A percentile compares a stretch with the other conserved stretches of the same genome.
Conservation (phyloP, 2,797 vertebrate species). For the Enteromius anoplus region DNA sequence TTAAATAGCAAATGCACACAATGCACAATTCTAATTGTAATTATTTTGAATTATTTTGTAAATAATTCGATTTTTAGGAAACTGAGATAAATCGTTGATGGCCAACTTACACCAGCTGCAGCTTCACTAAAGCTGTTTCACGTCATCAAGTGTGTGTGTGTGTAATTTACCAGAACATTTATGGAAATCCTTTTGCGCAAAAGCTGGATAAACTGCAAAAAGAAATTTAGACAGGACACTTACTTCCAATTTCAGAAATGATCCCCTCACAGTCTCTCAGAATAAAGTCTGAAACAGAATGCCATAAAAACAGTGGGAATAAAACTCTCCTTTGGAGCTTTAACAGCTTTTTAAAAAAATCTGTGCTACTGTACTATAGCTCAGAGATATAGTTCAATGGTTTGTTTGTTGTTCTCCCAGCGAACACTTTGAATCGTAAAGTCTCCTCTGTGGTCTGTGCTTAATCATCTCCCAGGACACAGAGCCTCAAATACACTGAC, state of each 20-base stretch:
- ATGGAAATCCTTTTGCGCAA: constrained; percentile 9
- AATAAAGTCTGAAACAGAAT: neutral
- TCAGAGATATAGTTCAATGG: neutral
- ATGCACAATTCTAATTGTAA: neutral
- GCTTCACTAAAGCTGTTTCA: neutral
- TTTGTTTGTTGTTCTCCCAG: constrained; percentile 20
- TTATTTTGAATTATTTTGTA: too few relatives aligned
- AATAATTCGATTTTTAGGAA: neutral
- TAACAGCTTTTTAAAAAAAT: neutral
- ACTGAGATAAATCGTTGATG: neutral
- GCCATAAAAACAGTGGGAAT: neutral
- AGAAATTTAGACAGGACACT: constrained; percentile 1
- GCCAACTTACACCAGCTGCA: neutral
- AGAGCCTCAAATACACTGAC: constrained; percentile 2
- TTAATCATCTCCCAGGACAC: constrained; percentile 29
- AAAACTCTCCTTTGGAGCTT: neutral
- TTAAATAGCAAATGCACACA: neutral
- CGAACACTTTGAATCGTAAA: neutral
- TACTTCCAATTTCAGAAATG: neutral
- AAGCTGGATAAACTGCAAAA: constrained; percentile 14
- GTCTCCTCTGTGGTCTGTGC: constrained; percentile 8
- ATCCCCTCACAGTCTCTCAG: neutral
- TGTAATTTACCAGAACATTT: constrained; percentile 10
- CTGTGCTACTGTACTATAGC: neutral
- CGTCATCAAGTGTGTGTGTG: constrained; percentile 14